Base-by-base conservation (phyloP, 1,140 invertebrate species). In the Brachionus manjavacas region DNA sequence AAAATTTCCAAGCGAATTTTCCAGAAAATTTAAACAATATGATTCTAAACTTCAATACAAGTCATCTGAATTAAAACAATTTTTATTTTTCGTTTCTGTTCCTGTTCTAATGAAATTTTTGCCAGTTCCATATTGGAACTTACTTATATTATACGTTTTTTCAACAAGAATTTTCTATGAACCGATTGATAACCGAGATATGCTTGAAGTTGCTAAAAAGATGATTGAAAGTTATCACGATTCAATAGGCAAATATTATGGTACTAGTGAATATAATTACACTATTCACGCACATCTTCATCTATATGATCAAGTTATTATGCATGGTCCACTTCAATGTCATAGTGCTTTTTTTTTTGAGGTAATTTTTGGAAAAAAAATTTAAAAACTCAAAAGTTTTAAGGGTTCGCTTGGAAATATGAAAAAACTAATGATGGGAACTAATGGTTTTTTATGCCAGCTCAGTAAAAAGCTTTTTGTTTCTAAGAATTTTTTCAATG, bases 281-380 rank as follows among this genome's bases (percentile, higher is more conserved):
- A 66, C 60, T 23, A 66, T 66, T 66, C 60, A 66, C 11, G 60
- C 60, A 8, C 60, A 66, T 66, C 25, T 66, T 25, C 60, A 66
- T 66, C 11, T 66, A 66, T 66, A 66, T 66, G 12, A 66, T 25
- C 16, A 66, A 66, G 60, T 66, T 8, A 25, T 66, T 25, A 66
- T 25, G 25, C 60, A 66, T 66, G 16, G 60, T 23, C 60, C 12
- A 6, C 60, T 66, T 66, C 60, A 66, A 66, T 66, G 60, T 28
- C 60, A 66, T 66, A 66, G 60, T 23, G 60, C 60, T 66, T 66
- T 66, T 64, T 64, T 64, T 23, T 66, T 66, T 66, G 60, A 66
- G 6, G 20, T 66, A 66, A 23, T 66, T 23, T 66, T 66, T 25
- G 12, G 7, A 25, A 23, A 66, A 66, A 66, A 66, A 20, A 23